A percentile compares a stretch with the other conserved stretches of the same genome.
These are phyloP conservation scores for Sinocyclocheilus rhinocerous DNA, from an alignment of 2,113 vertebrate genomes.

Conservation along the genomic window DNA sequence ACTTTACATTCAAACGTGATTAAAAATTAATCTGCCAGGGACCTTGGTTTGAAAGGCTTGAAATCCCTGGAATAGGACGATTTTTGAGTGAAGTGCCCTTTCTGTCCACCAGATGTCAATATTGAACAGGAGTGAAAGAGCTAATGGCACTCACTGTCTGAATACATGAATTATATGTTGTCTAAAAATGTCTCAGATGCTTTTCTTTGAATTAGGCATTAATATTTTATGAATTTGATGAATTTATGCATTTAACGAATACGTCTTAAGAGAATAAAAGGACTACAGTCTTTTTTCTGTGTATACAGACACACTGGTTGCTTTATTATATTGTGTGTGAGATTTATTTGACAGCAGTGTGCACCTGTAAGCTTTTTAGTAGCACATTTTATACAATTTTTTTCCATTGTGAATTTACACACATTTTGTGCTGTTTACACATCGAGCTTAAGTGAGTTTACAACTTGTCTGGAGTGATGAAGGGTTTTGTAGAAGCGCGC, in stretches of 20 bases:
- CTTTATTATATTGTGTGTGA: background rate
- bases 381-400: background rate
- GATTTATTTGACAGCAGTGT: background rate
- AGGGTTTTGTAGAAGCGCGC: background rate
- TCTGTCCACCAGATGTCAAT: conserved; percentile 59
- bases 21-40: background rate
- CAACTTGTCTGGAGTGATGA: background rate
- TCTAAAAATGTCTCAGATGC: too few species aligned
- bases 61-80: background rate
- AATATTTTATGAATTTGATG: background rate
- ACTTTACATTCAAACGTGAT: background rate
- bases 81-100: conserved; percentile 16
- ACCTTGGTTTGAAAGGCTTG: background rate
- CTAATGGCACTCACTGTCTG: background rate
- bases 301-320: background rate
- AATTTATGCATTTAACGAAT: too few species aligned
- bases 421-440: background rate
- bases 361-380: background rate
- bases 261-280: background rate
- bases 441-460: background rate
- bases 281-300: background rate
- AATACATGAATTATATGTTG: too few species aligned
- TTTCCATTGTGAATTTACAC: background rate
- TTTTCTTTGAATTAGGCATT: background rate
- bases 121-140: conserved; percentile 46